Conservation (phyloP, 2,888 invertebrate species). For the Liposcelis brunnea region DNA sequence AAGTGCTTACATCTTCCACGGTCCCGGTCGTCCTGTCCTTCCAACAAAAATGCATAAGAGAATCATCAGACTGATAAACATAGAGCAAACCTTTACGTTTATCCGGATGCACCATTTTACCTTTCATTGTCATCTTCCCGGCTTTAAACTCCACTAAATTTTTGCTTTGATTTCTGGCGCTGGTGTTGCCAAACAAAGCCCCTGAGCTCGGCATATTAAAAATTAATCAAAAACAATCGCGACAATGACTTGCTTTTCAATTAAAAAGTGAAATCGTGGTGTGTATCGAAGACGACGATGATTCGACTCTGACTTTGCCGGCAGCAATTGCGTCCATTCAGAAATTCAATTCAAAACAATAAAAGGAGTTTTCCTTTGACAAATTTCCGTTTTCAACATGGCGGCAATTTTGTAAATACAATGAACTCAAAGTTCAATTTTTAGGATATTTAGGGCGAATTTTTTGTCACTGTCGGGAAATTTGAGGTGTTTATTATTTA, state of each 20-base stretch:
- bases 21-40: slow-evolving; percentile 87
- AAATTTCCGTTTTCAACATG: too few species aligned
- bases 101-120: slow-evolving; percentile 86
- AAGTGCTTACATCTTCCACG: slow-evolving; percentile 79
- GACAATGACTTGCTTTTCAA: slow-evolving; percentile 19
- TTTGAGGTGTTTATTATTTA: too few species aligned
- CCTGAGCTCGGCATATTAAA: slow-evolving; percentile 41
- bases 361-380: too few species aligned
- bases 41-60: slow-evolving; percentile 99
- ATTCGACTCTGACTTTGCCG: too few species aligned
- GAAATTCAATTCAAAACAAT: too few species aligned
- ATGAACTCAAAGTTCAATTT: too few species aligned
- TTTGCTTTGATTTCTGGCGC: slow-evolving; percentile 62
- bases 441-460: too few species aligned
- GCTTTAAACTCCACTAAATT: slow-evolving; percentile 91
- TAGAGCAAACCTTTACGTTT: slow-evolving; percentile 89
- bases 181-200: slow-evolving; percentile 58
- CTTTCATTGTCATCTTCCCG: slow-evolving; percentile 89
- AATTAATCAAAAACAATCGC: slow-evolving; percentile 11
- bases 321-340: too few species aligned
- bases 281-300: too few species aligned
- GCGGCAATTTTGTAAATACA: too few species aligned
- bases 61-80: slow-evolving; percentile 92
- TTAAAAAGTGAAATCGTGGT: too few species aligned
- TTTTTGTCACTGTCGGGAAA: too few species aligned